Percentiles rank a stretch among this genome's conserved stretches.
Evolutionary conservation across 2,888 invertebrate species (phyloP).

Genomic region (Ophion obscuratus): DNA sequence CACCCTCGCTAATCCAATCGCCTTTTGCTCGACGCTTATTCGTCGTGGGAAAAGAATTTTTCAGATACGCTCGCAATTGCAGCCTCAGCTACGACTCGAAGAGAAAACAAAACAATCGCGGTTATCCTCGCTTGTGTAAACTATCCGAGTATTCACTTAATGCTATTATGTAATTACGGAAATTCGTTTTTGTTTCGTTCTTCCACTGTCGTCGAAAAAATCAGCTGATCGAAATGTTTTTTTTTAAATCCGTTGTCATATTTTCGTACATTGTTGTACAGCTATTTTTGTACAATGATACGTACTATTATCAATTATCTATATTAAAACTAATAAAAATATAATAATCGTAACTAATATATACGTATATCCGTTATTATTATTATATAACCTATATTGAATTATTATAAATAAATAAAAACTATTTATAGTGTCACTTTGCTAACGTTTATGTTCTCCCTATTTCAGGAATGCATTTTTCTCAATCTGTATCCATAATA

Average conservation of each 20-base stretch:
- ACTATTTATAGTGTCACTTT: not conserved
- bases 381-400: not conserved
- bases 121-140: constrained; percentile 79
- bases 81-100: not conserved
- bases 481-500: constrained; percentile 97
- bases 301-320: not conserved
- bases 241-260: not conserved
- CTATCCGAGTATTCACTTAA: constrained; percentile 71
- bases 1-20: not conserved
- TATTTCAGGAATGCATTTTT: constrained; percentile 98
- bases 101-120: not conserved
- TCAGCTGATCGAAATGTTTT: not conserved
- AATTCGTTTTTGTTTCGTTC: constrained; percentile 28
- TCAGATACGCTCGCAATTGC: not conserved
- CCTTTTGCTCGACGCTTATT: constrained; percentile 10
- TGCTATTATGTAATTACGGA: constrained; percentile 77
- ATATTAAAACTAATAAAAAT: not conserved
- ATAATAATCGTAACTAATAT: not conserved
- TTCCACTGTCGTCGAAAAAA: constrained; percentile 1
- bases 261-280: not conserved
- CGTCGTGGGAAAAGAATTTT: constrained; percentile 6
- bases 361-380: not conserved
- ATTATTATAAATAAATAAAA: too few species aligned
- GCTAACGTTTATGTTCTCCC: constrained; percentile 67
- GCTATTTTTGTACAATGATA: not conserved